Evolutionary conservation across 1,140 invertebrate genomes (phyloP).

Genomic region (Calosoma granatense): DNA sequence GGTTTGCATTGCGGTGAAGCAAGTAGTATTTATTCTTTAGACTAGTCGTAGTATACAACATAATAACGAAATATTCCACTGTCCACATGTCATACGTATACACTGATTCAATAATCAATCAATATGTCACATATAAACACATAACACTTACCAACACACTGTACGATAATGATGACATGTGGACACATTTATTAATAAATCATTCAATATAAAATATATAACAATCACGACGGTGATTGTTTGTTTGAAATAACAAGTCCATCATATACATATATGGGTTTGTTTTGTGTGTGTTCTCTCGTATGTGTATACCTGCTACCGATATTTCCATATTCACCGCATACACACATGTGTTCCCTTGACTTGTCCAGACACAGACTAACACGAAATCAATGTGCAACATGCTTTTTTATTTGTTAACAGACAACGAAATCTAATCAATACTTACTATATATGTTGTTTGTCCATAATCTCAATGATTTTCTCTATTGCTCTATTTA

Average conservation of each 20-base stretch:
- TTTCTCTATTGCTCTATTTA: not conserved
- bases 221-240: no score
- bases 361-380: not conserved
- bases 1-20: slow-evolving; percentile 23
- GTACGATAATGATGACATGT: no score
- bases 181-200: no score
- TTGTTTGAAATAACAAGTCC: not conserved
- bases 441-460: not conserved
- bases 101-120: no score
- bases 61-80: not conserved
- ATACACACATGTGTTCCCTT: not conserved
- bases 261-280: not conserved
- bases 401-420: slow-evolving; percentile 3
- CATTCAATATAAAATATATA: no score
- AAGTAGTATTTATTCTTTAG: slow-evolving; percentile 6
- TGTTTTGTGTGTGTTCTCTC: not conserved
- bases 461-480: no score
- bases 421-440: not conserved
- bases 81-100: no score
- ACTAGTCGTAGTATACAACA: not conserved
- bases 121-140: no score
- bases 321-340: not conserved
- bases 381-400: slow-evolving; percentile 9
- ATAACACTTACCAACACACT: no score
- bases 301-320: not conserved